Evolutionary conservation across 2,797 vertebrate genomes (phyloP).

Genomic region (Antennarius maculatus): DNA sequence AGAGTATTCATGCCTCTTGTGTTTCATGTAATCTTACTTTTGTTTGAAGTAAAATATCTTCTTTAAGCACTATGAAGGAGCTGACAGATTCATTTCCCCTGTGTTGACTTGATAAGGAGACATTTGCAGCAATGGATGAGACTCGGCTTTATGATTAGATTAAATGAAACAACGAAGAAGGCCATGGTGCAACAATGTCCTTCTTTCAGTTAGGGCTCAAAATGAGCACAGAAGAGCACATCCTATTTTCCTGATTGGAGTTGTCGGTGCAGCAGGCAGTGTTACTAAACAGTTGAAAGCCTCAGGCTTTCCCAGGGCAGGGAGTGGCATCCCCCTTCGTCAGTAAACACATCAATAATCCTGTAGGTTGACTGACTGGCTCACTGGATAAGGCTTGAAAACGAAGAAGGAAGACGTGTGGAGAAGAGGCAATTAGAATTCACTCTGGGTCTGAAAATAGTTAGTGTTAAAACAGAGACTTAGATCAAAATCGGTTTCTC

Average conservation of each 20-base stretch:
- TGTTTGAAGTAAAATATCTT: not conserved
- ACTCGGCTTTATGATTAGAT: constrained; percentile 29
- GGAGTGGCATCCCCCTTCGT: constrained; percentile 49
- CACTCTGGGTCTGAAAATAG: constrained; percentile 31
- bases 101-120: constrained; percentile 22
- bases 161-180: constrained; percentile 36
- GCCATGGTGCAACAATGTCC: constrained; percentile 18
- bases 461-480: constrained; percentile 26
- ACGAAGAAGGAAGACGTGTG: constrained; percentile 46
- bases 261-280: constrained; percentile 37
- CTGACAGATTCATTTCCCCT: constrained; percentile 24
- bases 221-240: constrained; percentile 37
- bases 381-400: constrained; percentile 51
- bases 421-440: constrained; percentile 62
- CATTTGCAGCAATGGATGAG: not conserved
- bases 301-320: constrained; percentile 65
- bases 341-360: constrained; percentile 74
- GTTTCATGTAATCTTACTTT: not conserved
- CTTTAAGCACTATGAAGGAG: constrained; percentile 2
- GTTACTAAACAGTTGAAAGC: constrained; percentile 68
- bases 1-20: not conserved
- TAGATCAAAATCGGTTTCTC: constrained; percentile 25
- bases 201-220: constrained; percentile 38
- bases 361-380: constrained; percentile 61
- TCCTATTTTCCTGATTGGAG: constrained; percentile 44